Conservation (phyloP, 1,140 invertebrate species). For the Trichonephila clavata region DNA sequence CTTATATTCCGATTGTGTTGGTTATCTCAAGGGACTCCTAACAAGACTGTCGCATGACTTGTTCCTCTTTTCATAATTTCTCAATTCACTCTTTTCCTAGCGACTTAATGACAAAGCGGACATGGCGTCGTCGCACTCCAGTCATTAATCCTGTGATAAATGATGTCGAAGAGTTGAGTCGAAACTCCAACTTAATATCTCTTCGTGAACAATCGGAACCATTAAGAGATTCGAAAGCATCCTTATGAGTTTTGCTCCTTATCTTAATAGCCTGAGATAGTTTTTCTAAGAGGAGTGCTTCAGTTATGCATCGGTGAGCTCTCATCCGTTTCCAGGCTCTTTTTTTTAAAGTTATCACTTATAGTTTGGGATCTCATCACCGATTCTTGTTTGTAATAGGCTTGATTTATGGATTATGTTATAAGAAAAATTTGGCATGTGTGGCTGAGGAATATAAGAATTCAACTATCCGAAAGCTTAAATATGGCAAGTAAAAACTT, state of each 20-base stretch:
- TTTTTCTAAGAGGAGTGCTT: slow-evolving; percentile 13
- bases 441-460: no score
- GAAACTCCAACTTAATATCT: slow-evolving; percentile 19
- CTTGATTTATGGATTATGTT: neutral
- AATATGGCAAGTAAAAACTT: no score
- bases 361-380: neutral
- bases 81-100: slow-evolving; percentile 38
- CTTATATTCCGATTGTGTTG: slow-evolving; percentile 11
- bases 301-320: neutral
- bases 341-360: neutral
- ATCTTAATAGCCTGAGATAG: slow-evolving; percentile 32
- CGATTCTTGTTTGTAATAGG: neutral
- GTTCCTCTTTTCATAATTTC: slow-evolving; percentile 58
- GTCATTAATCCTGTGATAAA: slow-evolving; percentile 67
- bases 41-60: slow-evolving; percentile 61
- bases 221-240: slow-evolving; percentile 28
- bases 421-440: no score
- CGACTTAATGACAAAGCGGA: slow-evolving; percentile 50
- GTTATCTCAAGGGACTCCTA: slow-evolving; percentile 42
- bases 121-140: slow-evolving; percentile 41
- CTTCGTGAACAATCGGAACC: slow-evolving; percentile 25
- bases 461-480: no score
- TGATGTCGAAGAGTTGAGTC: neutral
- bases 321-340: neutral
- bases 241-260: slow-evolving; percentile 43